phyloP scores from a whole-genome alignment of 2,888 invertebrate genomes.

The Sympetrum striolatum region DNA sequence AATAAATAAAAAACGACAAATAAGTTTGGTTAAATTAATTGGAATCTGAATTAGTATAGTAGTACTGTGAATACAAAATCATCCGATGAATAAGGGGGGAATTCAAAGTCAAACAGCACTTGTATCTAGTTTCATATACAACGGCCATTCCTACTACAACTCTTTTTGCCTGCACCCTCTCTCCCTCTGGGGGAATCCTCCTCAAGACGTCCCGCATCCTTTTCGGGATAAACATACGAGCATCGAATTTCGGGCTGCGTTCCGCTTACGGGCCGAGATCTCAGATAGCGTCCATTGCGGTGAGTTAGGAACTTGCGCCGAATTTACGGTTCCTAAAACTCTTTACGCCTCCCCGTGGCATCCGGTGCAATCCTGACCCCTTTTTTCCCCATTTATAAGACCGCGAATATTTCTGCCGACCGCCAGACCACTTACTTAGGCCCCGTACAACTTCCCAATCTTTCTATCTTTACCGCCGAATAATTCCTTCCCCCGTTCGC shows the following conservation, averaged over 20 bases:
- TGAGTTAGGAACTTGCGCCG: neutral
- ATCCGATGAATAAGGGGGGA: too few species aligned
- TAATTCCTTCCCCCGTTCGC: neutral
- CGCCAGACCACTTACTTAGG: neutral
- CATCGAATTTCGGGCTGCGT: neutral
- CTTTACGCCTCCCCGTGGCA: neutral
- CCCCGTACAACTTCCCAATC: neutral
- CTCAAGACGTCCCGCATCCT: neutral
- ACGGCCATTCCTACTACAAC: too few species aligned
- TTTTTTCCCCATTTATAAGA: neutral
- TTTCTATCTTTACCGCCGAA: neutral
- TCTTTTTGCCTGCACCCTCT: too few species aligned
- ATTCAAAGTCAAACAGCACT: too few species aligned
- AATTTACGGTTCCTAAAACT: neutral
- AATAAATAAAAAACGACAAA: too few species aligned
- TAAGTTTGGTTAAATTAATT: too few species aligned
- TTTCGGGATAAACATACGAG: neutral
- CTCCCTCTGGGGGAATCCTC: neutral
- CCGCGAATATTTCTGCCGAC: neutral
- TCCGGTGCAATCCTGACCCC: neutral
- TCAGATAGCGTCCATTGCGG: neutral
- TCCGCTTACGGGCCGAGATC: neutral
- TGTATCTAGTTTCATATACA: too few species aligned
- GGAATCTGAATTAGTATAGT: too few species aligned
- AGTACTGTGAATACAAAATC: too few species aligned